These are phyloP conservation scores for Polylopha cassiicola DNA, from an alignment of 2,888 invertebrate genomes.

Conservation along the genomic window DNA sequence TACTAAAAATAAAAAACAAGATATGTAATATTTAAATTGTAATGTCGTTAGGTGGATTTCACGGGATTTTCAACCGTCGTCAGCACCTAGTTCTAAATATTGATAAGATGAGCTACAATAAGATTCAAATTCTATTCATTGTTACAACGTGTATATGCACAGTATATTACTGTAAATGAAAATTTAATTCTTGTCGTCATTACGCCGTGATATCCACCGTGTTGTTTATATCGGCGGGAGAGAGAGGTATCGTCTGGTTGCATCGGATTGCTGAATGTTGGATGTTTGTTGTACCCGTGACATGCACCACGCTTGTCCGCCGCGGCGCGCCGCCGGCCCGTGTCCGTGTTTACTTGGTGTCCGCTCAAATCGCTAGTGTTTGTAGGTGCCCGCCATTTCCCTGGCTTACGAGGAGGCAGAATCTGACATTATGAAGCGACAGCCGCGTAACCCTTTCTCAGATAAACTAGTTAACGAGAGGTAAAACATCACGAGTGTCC, in stretches of 20 bases:
- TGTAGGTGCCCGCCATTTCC: conserved; percentile 97
- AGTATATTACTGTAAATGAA: no score
- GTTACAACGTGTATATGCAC: no score
- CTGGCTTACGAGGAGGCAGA: conserved; percentile 99
- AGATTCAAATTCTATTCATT: no score
- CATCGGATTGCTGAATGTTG: conserved; percentile 54
- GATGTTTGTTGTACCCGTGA: conserved; percentile 72
- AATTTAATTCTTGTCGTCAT: no score
- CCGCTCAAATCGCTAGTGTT: conserved; percentile 74
- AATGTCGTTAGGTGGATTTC: no score
- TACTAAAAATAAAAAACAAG: no score
- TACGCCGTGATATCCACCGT: no score
- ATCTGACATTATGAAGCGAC: conserved; percentile 99
- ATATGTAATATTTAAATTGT: no score
- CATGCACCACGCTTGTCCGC: conserved; percentile 56
- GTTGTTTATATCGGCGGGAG: no score
- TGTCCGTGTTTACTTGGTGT: conserved; percentile 30
- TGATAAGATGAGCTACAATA: no score
- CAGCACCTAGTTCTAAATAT: no score
- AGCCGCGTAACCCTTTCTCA: conserved; percentile 97
- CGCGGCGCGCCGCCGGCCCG: conserved; percentile 27
- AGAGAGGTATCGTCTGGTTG: conserved; percentile 34
- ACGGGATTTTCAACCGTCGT: conserved; percentile 2
- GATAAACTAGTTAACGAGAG: conserved; percentile 99
- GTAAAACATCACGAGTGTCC: conserved; percentile 79